Evolutionary conservation across 2,888 invertebrate species (phyloP), one percentile per base, ranked within the genome.

Genomic region (Hydropsyche betteni): DNA sequence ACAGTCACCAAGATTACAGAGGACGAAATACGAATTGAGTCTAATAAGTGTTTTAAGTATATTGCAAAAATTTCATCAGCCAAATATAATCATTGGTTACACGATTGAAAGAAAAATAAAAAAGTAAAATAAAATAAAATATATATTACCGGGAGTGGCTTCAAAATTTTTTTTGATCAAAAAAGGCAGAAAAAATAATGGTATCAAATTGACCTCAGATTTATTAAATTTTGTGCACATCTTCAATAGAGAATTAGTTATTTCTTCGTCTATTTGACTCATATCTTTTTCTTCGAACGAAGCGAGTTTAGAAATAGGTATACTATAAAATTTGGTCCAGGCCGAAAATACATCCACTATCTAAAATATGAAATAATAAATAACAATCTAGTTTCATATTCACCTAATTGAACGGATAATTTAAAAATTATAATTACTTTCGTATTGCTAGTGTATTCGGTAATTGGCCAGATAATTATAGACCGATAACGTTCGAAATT

Each of bases 21-120:
- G 80, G 79, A 79, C 24, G 78, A 79, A 76, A 68, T 74, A 77
- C 70, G 74, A 75, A 77, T 75, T 58, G 80, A 80, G 80, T 80
- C 80, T 79, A 69, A 74, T 69, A 68, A 68, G 50, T 71, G 73
- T 58, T 24, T 38, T 70, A 72, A 82, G 79, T 72, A 79, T 77
- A 80, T 81, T 79, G 81, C 82, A 83, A 82, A 82, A 76, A 81
- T 81, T 84, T 84, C 83, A 84, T 79, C 83, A 82, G 85, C 85
- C 85, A 83, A 82, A 34, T 84, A 85, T 84, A 85, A 85, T 85
- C 85, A 85, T 84, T 78, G 83, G 84, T 81, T 83, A 83, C 81
- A 80, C 4, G 58, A 58, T 7, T 71, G 16, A 38, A 74, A 16
- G 55, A 33, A 52, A 52, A 2, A 44, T 61, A 16, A n/a, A 51